These are phyloP conservation scores for Diaprepes abbreviatus DNA, from an alignment of 2,888 invertebrate genomes.

Conservation along the genomic window DNA sequence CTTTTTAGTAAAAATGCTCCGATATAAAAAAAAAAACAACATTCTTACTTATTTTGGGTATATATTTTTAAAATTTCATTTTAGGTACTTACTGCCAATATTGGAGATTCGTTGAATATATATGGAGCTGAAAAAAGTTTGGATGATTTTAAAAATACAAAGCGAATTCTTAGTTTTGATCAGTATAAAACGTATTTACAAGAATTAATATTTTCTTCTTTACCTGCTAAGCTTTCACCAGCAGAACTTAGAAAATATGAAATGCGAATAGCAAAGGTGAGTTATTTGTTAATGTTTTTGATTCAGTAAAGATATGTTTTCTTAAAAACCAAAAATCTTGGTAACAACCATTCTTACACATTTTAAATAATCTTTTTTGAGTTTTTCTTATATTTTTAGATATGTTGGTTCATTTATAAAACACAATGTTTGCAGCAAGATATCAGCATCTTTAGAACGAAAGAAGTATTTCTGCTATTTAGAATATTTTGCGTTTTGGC, in stretches of 20 bases:
- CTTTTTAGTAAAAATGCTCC: background rate
- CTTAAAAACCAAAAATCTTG: no score
- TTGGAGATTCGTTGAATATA: slow-evolving; percentile 82
- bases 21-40: background rate
- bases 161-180: slow-evolving; percentile 76
- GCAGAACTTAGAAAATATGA: slow-evolving; percentile 74
- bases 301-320: no score
- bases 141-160: slow-evolving; percentile 81
- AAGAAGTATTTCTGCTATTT: slow-evolving; percentile 75
- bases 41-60: no score
- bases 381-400: no score
- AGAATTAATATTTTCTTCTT: slow-evolving; percentile 79
- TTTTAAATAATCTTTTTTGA: background rate
- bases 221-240: slow-evolving; percentile 73
- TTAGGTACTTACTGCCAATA: slow-evolving; percentile 85
- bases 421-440: slow-evolving; percentile 75
- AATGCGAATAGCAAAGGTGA: slow-evolving; percentile 76
- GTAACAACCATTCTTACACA: no score
- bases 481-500: slow-evolving; percentile 84
- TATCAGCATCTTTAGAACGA: slow-evolving; percentile 69
- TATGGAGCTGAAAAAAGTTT: slow-evolving; percentile 85
- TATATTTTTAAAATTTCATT: background rate
- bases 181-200: slow-evolving; percentile 82
- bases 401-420: slow-evolving; percentile 85
- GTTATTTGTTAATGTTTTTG: no score